Percentiles rank a stretch among this genome's conserved stretches.
Conservation (phyloP, 1,140 invertebrate genomes). For the Fopius arisanus region DNA sequence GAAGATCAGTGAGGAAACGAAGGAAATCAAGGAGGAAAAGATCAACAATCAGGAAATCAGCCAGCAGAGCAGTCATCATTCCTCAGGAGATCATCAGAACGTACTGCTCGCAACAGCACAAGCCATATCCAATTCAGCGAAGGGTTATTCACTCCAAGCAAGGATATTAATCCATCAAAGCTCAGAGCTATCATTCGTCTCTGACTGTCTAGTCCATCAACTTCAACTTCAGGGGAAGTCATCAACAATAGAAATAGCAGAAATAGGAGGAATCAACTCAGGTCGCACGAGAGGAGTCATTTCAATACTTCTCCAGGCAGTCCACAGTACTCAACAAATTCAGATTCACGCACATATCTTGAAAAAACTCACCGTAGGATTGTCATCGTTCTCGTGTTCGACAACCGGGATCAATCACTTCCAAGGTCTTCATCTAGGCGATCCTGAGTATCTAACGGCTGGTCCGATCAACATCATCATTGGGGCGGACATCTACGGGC, state of each 20-base stretch:
- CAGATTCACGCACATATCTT: conserved; percentile 10
- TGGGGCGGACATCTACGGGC: background rate
- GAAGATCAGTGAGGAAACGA: background rate
- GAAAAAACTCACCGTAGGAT: background rate
- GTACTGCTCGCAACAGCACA: conserved; percentile 8
- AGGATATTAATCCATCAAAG: conserved; percentile 18
- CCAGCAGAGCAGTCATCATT: background rate
- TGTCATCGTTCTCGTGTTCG: background rate
- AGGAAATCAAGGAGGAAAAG: background rate
- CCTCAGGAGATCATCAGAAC: background rate
- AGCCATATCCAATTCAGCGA: background rate
- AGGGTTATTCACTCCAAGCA: background rate
- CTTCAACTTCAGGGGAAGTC: background rate
- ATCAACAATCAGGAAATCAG: background rate
- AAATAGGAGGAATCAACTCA: background rate
- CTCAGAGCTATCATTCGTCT: conserved; percentile 16
- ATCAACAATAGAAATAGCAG: background rate
- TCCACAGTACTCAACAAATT: background rate
- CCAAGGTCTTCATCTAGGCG: conserved; percentile 14
- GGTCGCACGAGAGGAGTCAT: background rate
- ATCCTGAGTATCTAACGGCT: conserved; percentile 13
- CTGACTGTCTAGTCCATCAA: conserved; percentile 5
- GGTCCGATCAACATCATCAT: conserved; percentile 28
- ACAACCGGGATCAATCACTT: too few relatives aligned
- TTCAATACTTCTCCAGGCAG: background rate